phyloP scores from a whole-genome alignment of 2,113 vertebrate genomes.

The Gadus macrocephalus region DNA sequence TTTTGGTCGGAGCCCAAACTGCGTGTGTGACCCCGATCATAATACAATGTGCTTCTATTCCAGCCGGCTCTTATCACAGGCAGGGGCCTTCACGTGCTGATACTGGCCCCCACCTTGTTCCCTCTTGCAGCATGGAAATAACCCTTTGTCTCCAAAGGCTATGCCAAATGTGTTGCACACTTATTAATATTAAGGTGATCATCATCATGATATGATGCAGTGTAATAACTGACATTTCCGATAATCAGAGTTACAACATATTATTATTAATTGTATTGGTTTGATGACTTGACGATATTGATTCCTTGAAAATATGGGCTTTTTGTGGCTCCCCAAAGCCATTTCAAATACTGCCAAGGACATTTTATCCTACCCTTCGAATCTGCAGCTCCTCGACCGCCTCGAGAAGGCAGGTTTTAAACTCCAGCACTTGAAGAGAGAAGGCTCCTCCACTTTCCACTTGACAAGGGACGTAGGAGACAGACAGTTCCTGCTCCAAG shows the following conservation, averaged over 20 bases:
- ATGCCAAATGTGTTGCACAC: not conserved
- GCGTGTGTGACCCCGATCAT: slow-evolving; percentile 78
- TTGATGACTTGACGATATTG: too few relatives aligned
- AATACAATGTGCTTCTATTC: slow-evolving; percentile 71
- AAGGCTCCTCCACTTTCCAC: slow-evolving; percentile 71
- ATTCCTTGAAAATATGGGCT: too few relatives aligned
- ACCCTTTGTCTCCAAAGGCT: slow-evolving; percentile 41
- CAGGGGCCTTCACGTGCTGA: slow-evolving; percentile 62
- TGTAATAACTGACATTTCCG: not conserved
- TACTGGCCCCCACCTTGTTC: slow-evolving; percentile 38
- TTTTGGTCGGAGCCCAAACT: slow-evolving; percentile 63
- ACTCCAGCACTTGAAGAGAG: slow-evolving; percentile 82
- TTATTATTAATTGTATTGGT: not conserved
- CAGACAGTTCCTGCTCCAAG: slow-evolving; percentile 28
- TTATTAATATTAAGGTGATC: not conserved
- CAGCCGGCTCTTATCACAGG: slow-evolving; percentile 69
- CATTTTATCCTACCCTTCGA: slow-evolving; percentile 73
- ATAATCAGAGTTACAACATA: not conserved
- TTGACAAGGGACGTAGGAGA: slow-evolving; percentile 36
- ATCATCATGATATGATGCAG: not conserved
- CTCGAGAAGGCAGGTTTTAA: slow-evolving; percentile 84
- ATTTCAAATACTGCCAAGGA: too few relatives aligned
- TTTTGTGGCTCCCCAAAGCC: too few relatives aligned
- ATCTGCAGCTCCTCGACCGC: slow-evolving; percentile 86
- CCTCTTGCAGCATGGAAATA: slow-evolving; percentile 63